These are phyloP conservation scores for Sebastes goodei DNA, from an alignment of 2,797 vertebrate genomes.

Conservation along the genomic window DNA sequence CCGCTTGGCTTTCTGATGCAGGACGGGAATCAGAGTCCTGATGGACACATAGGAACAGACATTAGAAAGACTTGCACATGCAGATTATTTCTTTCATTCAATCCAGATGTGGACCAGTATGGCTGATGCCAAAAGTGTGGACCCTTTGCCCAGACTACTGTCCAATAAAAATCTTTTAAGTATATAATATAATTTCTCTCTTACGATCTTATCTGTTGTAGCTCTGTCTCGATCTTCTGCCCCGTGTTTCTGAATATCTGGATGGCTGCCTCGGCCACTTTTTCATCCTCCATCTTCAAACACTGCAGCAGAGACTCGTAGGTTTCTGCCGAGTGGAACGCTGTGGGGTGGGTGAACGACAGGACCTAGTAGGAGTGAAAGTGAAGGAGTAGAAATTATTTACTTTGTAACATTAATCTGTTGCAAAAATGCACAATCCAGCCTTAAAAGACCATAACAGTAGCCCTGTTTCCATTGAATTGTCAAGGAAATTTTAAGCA, in stretches of 20 bases:
- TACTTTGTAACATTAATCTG: not conserved
- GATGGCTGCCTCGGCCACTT: slow-evolving; percentile 98
- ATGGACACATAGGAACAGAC: slow-evolving; percentile 22
- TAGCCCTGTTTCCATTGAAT: not conserved
- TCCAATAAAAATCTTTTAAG: not conserved
- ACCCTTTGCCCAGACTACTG: not conserved
- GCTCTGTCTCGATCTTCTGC: slow-evolving; percentile 97
- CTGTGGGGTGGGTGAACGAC: slow-evolving; percentile 98
- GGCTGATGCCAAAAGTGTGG: not conserved
- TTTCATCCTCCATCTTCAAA: slow-evolving; percentile 99
- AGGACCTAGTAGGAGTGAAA: slow-evolving; percentile 86
- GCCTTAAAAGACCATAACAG: not conserved
- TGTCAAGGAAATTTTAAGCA: not conserved
- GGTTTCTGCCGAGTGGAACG: slow-evolving; percentile 98
- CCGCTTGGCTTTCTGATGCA: slow-evolving; percentile 98
- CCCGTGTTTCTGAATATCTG: slow-evolving; percentile 99
- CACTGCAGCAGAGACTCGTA: slow-evolving; percentile 99
- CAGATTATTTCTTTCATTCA: not conserved
- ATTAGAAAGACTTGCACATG: not conserved
- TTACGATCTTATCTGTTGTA: slow-evolving; percentile 98
- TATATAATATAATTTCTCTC: slow-evolving; percentile 32
- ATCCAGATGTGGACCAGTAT: not conserved
- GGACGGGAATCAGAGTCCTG: slow-evolving; percentile 97
- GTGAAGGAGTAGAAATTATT: not conserved
- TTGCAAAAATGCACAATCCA: not conserved